Conservation (phyloP, 2,113 vertebrate species). For the rabbit (Oryctolagus cuniculus) region DNA sequence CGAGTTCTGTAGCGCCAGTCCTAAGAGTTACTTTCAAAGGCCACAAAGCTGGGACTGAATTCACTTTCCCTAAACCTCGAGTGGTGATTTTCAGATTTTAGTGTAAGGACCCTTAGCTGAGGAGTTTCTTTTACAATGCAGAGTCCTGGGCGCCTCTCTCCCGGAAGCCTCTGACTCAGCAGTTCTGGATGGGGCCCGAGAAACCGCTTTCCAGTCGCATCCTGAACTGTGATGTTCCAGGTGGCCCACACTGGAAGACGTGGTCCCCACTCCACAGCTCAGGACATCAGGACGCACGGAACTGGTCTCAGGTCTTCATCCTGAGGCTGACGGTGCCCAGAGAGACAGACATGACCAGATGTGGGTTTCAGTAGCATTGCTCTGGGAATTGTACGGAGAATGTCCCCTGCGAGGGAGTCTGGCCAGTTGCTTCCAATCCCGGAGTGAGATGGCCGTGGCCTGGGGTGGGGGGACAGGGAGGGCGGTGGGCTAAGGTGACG, state of each 20-base stretch:
- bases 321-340: too few species aligned
- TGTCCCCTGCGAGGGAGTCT: neutral
- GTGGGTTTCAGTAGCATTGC: neutral
- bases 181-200: neutral
- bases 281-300: neutral
- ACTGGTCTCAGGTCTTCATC: neutral
- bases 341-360: neutral
- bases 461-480: neutral
- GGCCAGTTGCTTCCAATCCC: neutral
- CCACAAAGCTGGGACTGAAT: neutral
- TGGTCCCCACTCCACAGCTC: neutral
- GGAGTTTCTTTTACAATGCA: neutral
- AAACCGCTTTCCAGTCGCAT: neutral
- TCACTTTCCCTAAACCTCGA: slow-evolving; percentile 41
- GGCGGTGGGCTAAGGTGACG: neutral
- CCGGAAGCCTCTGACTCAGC: neutral
- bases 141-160: neutral
- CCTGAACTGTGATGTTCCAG: neutral
- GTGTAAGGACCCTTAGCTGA: neutral
- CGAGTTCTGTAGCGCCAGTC: neutral
- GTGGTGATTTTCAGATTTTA: neutral
- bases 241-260: neutral
- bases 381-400: neutral
- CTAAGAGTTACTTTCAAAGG: neutral
- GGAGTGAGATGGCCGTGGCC: neutral